Evolutionary conservation across 2,797 vertebrate genomes (phyloP), one percentile per base, ranked within the genome.

Genomic region (Gastrophryne carolinensis): DNA sequence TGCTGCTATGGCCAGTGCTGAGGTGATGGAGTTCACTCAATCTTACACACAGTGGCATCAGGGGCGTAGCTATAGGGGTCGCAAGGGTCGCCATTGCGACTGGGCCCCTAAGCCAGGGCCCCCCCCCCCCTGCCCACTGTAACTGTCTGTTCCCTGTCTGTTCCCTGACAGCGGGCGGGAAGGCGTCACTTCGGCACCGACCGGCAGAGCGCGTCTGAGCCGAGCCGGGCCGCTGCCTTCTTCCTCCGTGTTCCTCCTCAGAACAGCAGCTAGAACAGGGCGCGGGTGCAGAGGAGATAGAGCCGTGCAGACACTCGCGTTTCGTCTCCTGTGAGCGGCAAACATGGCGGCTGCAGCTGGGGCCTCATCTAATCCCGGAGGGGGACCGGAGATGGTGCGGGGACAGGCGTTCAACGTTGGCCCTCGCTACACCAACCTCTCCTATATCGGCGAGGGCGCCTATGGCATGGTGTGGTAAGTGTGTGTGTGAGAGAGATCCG

Each of bases 381-480:
- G 92, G 77, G 94, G 92, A 69, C 91, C 94, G 29, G 97, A 98
- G 92, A 88, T 97, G 87, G 94, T 98, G 86, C 94, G 96, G 72
- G 96, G 96, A 69, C 97, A 98, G 90, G 94, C 92, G 90, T 98
- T 98, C 90, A 95, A 98, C 84, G 96, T 98, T 84, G 96, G 96
- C 68, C 97, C 97, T 79, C 94, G 97, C 68, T 98, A 98, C 91
- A 94, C 91, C 86, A 98, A 96, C 84, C 95, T 98, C 81, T 94
- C 93, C 30, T 98, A 98, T 86, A 98, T 98, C 83, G 96, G 97
- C 35, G 96, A 98, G 83, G 97, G 97, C 64, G 96, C 97, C 78
- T 98, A 98, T 83, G 96, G 96, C 81, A 97, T 98, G 97, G 97
- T 98, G 79, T 98, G 97, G 96, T 98, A 82, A 95, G 95, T 47